Evolutionary conservation across 2,888 invertebrate genomes (phyloP), one percentile per base, ranked within the genome.

Genomic region (Synanthedon tipuliformis): DNA sequence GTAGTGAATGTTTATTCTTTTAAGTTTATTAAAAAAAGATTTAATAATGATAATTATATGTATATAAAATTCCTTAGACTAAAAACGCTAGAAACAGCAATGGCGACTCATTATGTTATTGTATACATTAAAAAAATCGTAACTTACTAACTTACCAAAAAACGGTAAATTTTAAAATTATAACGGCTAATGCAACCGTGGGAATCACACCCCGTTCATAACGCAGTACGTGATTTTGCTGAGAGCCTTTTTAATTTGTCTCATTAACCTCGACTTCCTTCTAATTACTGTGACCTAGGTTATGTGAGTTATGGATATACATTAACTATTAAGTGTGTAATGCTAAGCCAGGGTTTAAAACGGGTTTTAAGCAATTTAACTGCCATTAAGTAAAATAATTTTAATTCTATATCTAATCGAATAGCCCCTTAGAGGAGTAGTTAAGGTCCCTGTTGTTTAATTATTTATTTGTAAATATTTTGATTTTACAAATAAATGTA

Each of bases 141-240:
- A 13, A 45, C 45, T 7, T 45, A 45, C n/a, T 13, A 13, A 45
- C 45, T 7, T 45, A 45, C n/a, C 45, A 45, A 15, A 45, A 45
- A 18, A 7, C 12, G 18, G 15, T 49, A 11, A 49, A 16, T 49
- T 5, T 45, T 45, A 45, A 13, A 45, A 45, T 45, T 10, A 45
- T 49, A 18, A 49, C 49, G 18, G 23, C 12, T 16, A 49, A 45
- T 16, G 16, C 45, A 23, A 27, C 53, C 55, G 55, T 55, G 55
- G 51, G 55, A 55, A 55, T 50, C 52, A 27, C 55, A 55, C 55
- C 55, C 53, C 41, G 41, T 34, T 18, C 49, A 51, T 49, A 49
- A 49, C 41, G 51, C 27, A 49, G 50, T 55, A 52, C 52, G 52
- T 55, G 55, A 41, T 49, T 51, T 41, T n/a, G 11, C 51, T 15